A percentile compares a stretch with the other conserved stretches of the same genome.
Conservation (phyloP, 2,797 vertebrate species). For the Microctenopoma stevenorrisi region DNA sequence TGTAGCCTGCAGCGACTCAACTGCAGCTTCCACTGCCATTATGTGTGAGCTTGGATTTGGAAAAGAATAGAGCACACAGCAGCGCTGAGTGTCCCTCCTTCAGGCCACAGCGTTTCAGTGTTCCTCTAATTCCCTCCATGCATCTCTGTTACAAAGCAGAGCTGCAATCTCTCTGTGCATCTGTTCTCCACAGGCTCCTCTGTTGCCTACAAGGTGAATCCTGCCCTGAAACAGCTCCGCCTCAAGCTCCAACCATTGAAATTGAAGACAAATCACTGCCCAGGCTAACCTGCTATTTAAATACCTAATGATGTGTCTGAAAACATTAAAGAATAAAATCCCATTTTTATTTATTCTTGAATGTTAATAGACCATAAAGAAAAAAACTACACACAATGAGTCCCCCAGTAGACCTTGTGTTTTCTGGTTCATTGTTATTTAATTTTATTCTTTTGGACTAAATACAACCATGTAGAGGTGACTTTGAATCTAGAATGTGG, state of each 20-base stretch:
- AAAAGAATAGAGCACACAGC: slow-evolving; percentile 67
- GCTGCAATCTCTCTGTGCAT: slow-evolving; percentile 46
- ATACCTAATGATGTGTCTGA: slow-evolving; percentile 27
- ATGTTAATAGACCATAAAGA: no score
- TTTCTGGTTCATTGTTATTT: slow-evolving; percentile 7
- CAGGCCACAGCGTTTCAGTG: slow-evolving; percentile 72
- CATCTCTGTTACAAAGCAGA: slow-evolving; percentile 66
- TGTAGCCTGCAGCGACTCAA: slow-evolving; percentile 79
- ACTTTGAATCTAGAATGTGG: slow-evolving; percentile 36
- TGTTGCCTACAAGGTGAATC: slow-evolving; percentile 67
- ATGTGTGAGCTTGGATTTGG: slow-evolving; percentile 72
- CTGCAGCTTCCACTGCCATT: slow-evolving; percentile 76
- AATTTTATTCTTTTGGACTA: slow-evolving; percentile 4
- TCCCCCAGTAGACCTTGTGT: background rate
- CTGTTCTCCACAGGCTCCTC: slow-evolving; percentile 62
- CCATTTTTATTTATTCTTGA: no score
- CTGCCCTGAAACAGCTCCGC: slow-evolving; percentile 64
- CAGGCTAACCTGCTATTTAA: slow-evolving; percentile 53
- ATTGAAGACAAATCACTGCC: slow-evolving; percentile 42
- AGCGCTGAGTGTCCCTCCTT: slow-evolving; percentile 71
- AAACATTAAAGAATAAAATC: slow-evolving; percentile 17
- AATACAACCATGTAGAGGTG: slow-evolving; percentile 25
- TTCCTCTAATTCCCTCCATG: slow-evolving; percentile 73
- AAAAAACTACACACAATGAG: background rate
- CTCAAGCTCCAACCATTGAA: slow-evolving; percentile 37